A percentile compares a stretch with the other conserved stretches of the same genome.
Evolutionary conservation across 2,113 vertebrate genomes (phyloP).

Genomic region (Rutilus rutilus): DNA sequence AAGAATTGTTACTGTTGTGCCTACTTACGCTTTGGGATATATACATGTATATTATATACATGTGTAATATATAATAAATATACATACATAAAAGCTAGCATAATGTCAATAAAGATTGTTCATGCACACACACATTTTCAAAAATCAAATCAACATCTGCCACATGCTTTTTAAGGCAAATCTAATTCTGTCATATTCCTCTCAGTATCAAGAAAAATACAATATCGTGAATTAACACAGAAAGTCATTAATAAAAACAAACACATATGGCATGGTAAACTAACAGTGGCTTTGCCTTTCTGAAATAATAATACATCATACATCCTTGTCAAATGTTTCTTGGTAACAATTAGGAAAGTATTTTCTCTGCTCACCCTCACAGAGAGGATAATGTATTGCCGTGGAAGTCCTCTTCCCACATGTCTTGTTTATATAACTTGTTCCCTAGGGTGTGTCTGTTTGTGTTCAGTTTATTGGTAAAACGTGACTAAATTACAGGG

Average conservation of each 20-base stretch:
- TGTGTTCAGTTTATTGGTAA: conserved; percentile 35
- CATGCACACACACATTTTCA: not conserved
- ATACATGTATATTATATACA: no score
- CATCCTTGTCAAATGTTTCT: conserved; percentile 5
- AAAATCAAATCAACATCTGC: not conserved
- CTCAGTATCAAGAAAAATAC: conserved; percentile 17
- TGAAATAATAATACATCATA: conserved; percentile 27
- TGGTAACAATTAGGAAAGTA: conserved; percentile 8
- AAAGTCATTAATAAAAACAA: conserved; percentile 41
- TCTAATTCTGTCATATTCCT: conserved; percentile 21
- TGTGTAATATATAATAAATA: no score
- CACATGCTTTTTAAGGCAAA: not conserved
- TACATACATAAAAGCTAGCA: not conserved
- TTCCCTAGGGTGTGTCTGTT: conserved; percentile 17
- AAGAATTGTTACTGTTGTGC: no score
- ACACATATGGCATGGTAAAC: conserved; percentile 38
- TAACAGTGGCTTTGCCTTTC: conserved; percentile 24
- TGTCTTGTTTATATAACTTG: conserved; percentile 32
- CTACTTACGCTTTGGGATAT: no score
- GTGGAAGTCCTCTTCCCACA: conserved; percentile 29
- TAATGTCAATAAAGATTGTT: not conserved
- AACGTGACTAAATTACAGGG: conserved; percentile 32
- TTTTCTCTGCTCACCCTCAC: not conserved
- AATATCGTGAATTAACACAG: not conserved
- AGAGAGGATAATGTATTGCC: conserved; percentile 22